Conservation (phyloP, 2,797 vertebrate genomes). For the Pantherophis vulpinus region DNA sequence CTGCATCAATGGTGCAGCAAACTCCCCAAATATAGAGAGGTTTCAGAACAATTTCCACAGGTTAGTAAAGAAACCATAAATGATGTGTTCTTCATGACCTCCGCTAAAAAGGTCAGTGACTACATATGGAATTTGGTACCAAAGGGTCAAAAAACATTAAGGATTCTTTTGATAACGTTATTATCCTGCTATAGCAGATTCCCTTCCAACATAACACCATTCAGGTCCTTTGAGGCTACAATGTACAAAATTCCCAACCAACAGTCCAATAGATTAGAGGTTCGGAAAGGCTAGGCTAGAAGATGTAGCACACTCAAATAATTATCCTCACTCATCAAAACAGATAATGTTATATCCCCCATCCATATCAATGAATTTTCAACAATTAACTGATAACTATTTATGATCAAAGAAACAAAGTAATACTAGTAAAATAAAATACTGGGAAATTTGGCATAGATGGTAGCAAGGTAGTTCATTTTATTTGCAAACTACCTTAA, state of each 20-base stretch:
- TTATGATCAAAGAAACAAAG: slow-evolving; percentile 17
- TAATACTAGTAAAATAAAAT: neutral
- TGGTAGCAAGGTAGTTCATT: slow-evolving; percentile 1
- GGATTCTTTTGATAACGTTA: neutral
- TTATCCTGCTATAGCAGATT: neutral
- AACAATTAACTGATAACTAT: slow-evolving; percentile 1
- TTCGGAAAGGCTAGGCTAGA: neutral
- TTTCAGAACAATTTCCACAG: neutral
- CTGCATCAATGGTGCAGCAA: slow-evolving; percentile 5
- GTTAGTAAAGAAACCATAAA: neutral
- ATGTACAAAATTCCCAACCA: neutral
- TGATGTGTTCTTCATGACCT: neutral
- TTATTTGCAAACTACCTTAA: slow-evolving; percentile 21
- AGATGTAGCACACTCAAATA: neutral
- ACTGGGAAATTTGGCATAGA: slow-evolving; percentile 10
- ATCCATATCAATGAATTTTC: neutral
- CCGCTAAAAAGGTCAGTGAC: neutral
- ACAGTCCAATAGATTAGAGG: neutral
- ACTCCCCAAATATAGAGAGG: neutral
- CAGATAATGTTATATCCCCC: neutral
- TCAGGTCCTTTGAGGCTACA: neutral
- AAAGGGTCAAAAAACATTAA: neutral
- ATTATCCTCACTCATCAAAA: neutral
- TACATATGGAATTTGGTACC: neutral
- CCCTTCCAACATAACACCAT: neutral